Conservation (phyloP, 2,113 vertebrate species). For the Dasypus novemcinctus region DNA sequence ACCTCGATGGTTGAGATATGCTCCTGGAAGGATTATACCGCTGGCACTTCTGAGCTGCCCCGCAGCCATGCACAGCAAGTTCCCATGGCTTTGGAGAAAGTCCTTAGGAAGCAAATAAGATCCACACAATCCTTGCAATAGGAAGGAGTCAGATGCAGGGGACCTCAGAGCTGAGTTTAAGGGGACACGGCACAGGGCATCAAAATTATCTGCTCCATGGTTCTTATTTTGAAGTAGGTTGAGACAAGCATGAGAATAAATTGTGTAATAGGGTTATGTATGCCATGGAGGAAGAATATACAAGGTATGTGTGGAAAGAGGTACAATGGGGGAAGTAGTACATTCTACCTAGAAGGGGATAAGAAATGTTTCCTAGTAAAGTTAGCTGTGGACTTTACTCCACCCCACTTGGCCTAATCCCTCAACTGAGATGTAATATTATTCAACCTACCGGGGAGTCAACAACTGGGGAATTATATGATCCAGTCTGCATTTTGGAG, state of each 20-base stretch:
- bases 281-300: not conserved
- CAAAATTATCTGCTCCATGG: not conserved
- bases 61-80: not conserved
- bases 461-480: not conserved
- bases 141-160: not conserved
- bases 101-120: not conserved
- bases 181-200: not conserved
- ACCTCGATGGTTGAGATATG: not conserved
- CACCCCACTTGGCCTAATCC: not conserved
- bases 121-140: not conserved
- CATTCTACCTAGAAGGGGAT: not conserved
- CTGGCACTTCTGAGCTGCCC: not conserved
- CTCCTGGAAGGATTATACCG: not conserved
- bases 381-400: not conserved
- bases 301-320: not conserved
- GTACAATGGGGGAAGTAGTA: not conserved
- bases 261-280: no score
- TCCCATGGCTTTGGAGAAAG: not conserved
- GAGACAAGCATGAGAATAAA: not conserved
- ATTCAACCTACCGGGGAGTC: not conserved
- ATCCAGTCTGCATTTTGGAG: not conserved
- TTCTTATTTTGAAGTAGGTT: not conserved
- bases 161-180: not conserved
- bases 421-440: not conserved
- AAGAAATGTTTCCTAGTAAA: not conserved